Conservation (phyloP, 2,113 vertebrate genomes). For the Vidua macroura region DNA sequence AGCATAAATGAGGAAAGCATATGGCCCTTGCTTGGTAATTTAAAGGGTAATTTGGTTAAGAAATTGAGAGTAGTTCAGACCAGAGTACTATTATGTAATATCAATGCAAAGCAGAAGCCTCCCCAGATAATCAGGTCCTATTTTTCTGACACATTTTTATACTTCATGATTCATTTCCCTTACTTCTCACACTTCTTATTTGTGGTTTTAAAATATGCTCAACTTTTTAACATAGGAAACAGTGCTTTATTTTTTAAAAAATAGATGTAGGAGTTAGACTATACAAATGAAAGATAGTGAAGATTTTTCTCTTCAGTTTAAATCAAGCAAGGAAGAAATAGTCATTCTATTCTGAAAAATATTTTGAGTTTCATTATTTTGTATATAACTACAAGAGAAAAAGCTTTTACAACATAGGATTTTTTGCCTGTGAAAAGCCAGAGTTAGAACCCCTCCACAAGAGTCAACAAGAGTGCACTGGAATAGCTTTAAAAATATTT, state of each 20-base stretch:
- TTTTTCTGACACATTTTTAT: constrained; percentile 29
- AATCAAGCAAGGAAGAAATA: neutral
- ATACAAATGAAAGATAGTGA: neutral
- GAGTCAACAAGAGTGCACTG: neutral
- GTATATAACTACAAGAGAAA: neutral
- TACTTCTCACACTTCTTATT: neutral
- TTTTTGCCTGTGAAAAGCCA: neutral
- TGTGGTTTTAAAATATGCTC: constrained; percentile 2
- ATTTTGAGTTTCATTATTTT: neutral
- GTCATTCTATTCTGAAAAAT: neutral
- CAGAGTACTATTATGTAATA: constrained; percentile 50
- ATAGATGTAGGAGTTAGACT: neutral
- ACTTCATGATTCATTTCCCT: constrained; percentile 31
- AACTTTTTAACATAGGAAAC: neutral
- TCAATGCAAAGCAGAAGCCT: constrained; percentile 57
- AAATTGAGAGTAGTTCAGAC: constrained; percentile 48
- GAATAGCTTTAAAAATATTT: neutral
- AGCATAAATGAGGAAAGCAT: constrained; percentile 63
- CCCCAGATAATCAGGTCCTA: constrained; percentile 8
- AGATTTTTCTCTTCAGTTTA: neutral
- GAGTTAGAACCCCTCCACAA: neutral
- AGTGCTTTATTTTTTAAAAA: neutral
- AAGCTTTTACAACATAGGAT: neutral
- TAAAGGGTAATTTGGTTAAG: constrained; percentile 69
- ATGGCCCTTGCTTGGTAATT: constrained; percentile 62